These are phyloP conservation scores for Bactericera cockerelli DNA, from an alignment of 1,140 invertebrate species.

Conservation along the genomic window DNA sequence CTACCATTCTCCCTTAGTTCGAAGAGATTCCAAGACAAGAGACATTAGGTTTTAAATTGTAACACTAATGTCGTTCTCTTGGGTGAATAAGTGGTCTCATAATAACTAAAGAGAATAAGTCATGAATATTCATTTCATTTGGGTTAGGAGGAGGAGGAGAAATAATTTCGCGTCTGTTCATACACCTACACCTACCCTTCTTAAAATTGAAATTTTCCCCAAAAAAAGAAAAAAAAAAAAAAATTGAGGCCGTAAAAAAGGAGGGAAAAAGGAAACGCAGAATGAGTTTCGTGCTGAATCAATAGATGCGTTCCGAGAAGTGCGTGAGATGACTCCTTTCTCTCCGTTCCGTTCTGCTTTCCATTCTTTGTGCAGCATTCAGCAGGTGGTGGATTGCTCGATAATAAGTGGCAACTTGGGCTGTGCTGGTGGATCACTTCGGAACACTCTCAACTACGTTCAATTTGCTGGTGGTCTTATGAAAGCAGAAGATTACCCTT, in stretches of 20 bases:
- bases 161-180: no score
- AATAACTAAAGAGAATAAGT: no score
- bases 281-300: background rate
- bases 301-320: constrained; percentile 7
- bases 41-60: no score
- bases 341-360: background rate
- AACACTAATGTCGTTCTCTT: no score
- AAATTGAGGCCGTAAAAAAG: background rate
- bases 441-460: constrained; percentile 50
- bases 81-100: no score
- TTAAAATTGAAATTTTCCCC: no score
- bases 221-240: no score
- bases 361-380: constrained; percentile 35
- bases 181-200: no score
- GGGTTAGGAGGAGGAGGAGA: no score
- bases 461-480: constrained; percentile 45
- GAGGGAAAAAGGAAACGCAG: background rate
- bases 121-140: no score
- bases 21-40: no score
- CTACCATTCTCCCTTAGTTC: no score
- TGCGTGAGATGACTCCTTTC: background rate
- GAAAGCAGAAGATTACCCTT: constrained; percentile 44
- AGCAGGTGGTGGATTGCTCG: constrained; percentile 63
- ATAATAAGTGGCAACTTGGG: constrained; percentile 46
- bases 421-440: constrained; percentile 52